These are phyloP conservation scores for Erinaceus europaeus DNA, from an alignment of 2,113 vertebrate genomes.

Conservation along the genomic window DNA sequence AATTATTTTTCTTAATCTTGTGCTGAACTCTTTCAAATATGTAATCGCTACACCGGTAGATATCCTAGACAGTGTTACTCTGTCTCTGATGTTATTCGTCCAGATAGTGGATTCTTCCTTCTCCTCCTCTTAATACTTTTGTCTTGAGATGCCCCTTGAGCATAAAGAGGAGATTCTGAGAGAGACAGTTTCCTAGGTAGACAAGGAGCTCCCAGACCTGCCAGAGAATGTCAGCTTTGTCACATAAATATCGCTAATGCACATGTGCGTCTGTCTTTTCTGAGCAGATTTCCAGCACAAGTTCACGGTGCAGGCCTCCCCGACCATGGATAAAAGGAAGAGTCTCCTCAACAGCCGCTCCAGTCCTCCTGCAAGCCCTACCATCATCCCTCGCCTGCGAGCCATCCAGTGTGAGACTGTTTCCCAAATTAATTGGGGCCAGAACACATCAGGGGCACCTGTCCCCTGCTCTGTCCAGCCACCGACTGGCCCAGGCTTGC, in stretches of 20 bases:
- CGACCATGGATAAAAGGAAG: conserved; percentile 93
- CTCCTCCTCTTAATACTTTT: not conserved
- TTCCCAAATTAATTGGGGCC: conserved; percentile 59
- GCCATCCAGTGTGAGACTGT: conserved; percentile 94
- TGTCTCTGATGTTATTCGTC: not conserved
- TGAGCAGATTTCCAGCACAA: conserved; percentile 97
- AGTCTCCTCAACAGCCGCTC: conserved; percentile 91
- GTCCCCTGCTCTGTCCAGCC: conserved; percentile 42
- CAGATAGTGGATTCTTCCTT: not conserved
- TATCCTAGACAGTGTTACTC: not conserved
- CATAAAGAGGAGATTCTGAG: conserved; percentile 1
- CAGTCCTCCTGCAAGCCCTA: conserved; percentile 94
- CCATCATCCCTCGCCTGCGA: conserved; percentile 93
- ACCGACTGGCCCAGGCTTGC: conserved; percentile 42
- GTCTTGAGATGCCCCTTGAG: not conserved
- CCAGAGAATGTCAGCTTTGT: not conserved
- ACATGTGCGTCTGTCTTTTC: conserved; percentile 28
- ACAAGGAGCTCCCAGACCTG: not conserved
- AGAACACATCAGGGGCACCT: conserved; percentile 39
- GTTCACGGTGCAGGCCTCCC: conserved; percentile 98
- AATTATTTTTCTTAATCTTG: not conserved
- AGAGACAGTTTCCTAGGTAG: not conserved
- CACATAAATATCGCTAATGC: not conserved
- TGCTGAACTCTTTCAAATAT: not conserved
- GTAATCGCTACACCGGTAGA: not conserved